Percentiles rank a stretch among this genome's conserved stretches.
Conservation (phyloP, 1,140 invertebrate genomes). For the Drusus annulatus region DNA sequence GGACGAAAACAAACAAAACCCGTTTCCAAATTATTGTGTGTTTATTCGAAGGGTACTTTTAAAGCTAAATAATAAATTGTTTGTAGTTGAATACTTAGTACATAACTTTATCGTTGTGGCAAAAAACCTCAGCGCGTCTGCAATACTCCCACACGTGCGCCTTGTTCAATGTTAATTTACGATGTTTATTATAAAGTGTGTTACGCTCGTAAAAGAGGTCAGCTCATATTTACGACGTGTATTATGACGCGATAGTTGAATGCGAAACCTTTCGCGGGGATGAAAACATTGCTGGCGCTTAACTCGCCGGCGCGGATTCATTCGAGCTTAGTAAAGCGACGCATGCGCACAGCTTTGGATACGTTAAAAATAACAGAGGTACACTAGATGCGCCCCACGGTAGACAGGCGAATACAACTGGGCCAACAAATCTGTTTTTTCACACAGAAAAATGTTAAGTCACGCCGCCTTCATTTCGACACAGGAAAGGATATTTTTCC, state of each 20-base stretch:
- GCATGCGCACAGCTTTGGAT: background rate
- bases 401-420: too few species aligned
- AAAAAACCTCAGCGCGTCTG: background rate
- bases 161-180: constrained; percentile 15
- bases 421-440: too few species aligned
- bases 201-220: background rate
- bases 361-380: background rate
- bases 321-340: constrained; percentile 22
- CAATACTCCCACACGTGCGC: constrained; percentile 2
- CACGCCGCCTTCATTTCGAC: too few species aligned
- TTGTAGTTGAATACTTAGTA: too few species aligned
- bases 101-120: too few species aligned
- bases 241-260: background rate
- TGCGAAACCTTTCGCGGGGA: background rate
- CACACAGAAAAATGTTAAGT: too few species aligned
- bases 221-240: background rate
- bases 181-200: constrained; percentile 8
- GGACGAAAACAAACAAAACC: too few species aligned
- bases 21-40: too few species aligned
- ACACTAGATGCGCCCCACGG: background rate
- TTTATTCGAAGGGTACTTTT: too few species aligned
- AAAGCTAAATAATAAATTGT: too few species aligned
- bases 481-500: too few species aligned
- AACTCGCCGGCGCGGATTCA: constrained; percentile 7
- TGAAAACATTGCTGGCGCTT: background rate